phyloP scores from a whole-genome alignment of 2,113 vertebrate genomes.

The Heterotis niloticus region DNA sequence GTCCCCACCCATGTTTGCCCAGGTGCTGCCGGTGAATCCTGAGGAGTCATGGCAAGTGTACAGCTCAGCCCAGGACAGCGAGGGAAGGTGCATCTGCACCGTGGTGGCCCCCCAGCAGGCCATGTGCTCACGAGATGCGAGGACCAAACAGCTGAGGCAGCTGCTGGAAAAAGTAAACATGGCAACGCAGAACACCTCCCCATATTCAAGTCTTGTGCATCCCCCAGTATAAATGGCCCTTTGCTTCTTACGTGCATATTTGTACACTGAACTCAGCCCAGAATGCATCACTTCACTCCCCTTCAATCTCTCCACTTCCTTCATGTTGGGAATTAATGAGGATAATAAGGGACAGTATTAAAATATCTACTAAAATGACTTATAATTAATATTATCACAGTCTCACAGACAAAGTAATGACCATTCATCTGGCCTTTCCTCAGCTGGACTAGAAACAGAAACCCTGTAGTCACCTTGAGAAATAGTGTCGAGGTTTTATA shows the following conservation, averaged over 20 bases:
- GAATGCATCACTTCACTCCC: not conserved
- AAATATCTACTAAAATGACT: no score
- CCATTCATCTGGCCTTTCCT: no score
- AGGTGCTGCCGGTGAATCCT: conserved; percentile 87
- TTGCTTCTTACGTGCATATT: not conserved
- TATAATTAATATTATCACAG: no score
- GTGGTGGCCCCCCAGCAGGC: conserved; percentile 94
- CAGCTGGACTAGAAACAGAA: no score
- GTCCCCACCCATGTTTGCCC: not conserved
- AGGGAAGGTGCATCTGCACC: conserved; percentile 93
- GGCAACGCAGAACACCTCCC: not conserved
- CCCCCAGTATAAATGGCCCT: not conserved
- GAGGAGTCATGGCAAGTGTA: conserved; percentile 96
- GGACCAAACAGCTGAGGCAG: conserved; percentile 88
- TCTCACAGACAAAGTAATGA: no score
- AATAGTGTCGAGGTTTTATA: not conserved
- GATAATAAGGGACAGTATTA: no score
- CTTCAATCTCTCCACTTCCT: not conserved
- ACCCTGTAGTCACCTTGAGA: no score
- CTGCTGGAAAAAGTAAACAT: conserved; percentile 88
- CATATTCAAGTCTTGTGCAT: conserved; percentile 12
- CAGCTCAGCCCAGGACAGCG: conserved; percentile 93
- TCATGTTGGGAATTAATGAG: not conserved
- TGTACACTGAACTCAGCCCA: not conserved
- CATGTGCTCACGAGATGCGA: conserved; percentile 89